A percentile compares a stretch with the other conserved stretches of the same genome.
Evolutionary conservation across 2,797 vertebrate genomes (phyloP).

Genomic region (Synanceia verrucosa): DNA sequence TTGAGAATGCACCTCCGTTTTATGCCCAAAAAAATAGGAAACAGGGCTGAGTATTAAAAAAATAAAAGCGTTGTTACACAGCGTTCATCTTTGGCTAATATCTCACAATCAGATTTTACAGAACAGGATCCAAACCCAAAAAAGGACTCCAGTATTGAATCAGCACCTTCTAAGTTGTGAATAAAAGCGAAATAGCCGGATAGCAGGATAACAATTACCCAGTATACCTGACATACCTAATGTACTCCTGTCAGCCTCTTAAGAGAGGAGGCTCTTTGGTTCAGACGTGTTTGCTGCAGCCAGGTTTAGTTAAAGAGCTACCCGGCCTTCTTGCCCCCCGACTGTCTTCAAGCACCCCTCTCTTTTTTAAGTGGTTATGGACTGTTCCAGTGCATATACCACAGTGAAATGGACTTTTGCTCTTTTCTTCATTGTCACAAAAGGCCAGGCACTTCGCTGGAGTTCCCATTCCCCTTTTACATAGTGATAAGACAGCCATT

Average conservation of each 20-base stretch:
- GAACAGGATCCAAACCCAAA: slow-evolving; percentile 8
- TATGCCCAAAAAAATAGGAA: too few relatives aligned
- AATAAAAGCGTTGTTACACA: too few relatives aligned
- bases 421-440: slow-evolving; percentile 84
- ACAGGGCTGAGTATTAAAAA: too few relatives aligned
- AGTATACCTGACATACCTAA: slow-evolving; percentile 29
- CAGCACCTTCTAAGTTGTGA: slow-evolving; percentile 3
- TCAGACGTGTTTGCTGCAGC: slow-evolving; percentile 59
- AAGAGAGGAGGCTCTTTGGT: slow-evolving; percentile 53
- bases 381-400: slow-evolving; percentile 75
- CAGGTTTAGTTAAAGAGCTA: slow-evolving; percentile 73
- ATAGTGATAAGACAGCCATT: slow-evolving; percentile 86
- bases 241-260: slow-evolving; percentile 29
- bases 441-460: slow-evolving; percentile 82
- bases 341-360: slow-evolving; percentile 62
- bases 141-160: slow-evolving; percentile 4
- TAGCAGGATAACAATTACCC: slow-evolving; percentile 45
- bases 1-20: too few relatives aligned
- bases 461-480: slow-evolving; percentile 83
- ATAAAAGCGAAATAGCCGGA: slow-evolving; percentile 18
- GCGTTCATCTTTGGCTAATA: neutral
- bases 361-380: slow-evolving; percentile 73
- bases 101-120: slow-evolving; percentile 5
- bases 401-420: slow-evolving; percentile 75
- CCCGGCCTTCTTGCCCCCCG: slow-evolving; percentile 39